A percentile compares a stretch with the other conserved stretches of the same genome.
Conservation (phyloP, 2,888 invertebrate genomes). For the Macrophya annulata region DNA sequence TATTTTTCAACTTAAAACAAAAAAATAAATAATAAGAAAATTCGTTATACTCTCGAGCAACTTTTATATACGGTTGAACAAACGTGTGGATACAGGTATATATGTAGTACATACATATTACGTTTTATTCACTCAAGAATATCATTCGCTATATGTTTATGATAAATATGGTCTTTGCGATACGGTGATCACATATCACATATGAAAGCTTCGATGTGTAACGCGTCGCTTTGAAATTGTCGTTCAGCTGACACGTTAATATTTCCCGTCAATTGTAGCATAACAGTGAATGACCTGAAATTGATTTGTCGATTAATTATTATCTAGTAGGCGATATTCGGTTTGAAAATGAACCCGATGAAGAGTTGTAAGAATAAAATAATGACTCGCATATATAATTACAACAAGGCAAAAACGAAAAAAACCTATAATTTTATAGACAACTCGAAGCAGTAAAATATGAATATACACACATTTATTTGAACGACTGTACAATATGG, state of each 20-base stretch:
- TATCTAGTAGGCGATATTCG: neutral
- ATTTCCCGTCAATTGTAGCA: conserved; percentile 37
- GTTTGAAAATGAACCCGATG: neutral
- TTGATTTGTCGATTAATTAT: neutral
- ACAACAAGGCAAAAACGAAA: neutral
- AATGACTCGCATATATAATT: too few relatives aligned
- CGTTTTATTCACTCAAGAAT: conserved; percentile 31
- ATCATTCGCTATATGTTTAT: neutral
- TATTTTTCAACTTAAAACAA: neutral
- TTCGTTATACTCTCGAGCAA: neutral
- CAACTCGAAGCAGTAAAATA: neutral
- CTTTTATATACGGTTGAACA: neutral
- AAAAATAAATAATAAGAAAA: too few relatives aligned
- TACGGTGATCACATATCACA: conserved; percentile 1
- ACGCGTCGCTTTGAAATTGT: conserved; percentile 20
- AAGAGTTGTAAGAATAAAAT: neutral
- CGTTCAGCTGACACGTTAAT: conserved; percentile 14
- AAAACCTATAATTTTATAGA: neutral
- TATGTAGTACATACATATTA: too few relatives aligned
- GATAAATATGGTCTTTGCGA: conserved; percentile 40
- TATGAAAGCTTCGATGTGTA: conserved; percentile 33
- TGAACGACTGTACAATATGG: conserved; percentile 40
- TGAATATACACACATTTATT: neutral
- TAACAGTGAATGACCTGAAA: conserved; percentile 36
- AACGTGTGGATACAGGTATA: neutral